Base-by-base conservation (phyloP, 2,797 vertebrate genomes). In the Pyrocephalus nanus region DNA sequence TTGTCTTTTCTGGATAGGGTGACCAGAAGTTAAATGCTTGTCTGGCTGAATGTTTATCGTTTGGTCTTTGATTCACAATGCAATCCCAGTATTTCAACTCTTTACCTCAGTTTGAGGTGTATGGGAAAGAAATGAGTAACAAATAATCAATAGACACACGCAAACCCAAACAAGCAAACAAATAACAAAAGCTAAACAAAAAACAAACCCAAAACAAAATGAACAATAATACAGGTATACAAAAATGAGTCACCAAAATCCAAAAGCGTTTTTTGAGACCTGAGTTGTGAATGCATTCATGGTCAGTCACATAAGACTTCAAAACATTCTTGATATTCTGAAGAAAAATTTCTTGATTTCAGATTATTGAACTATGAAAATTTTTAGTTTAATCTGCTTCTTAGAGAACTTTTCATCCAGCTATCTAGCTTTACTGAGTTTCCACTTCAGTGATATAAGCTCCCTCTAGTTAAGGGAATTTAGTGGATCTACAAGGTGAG, bases 381-480 rank as follows among this genome's bases (percentile, higher is more conserved):
- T 80, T 67, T 67, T 36, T 50, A 29, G 75, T 81, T 85, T 65
- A 85, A 78, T 67, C 13, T 26, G 20, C n/a, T 92, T 64, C 11
- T 70, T 54, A 58, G 23, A 74, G 55, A 62, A 86, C 3, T 60
- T 72, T 79, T 77, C 23, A 58, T 82, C 23, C 34, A 13, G 8
- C 91, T 91, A 92, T 45, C 38, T 70, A 40, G 10, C 40, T 64
- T 32, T 72, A 17, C 58, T 92, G 61, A 86, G 14, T 79, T 92
- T 83, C 22, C 19, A 38, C 64, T 92, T 92, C 22, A 42, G 23
- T 87, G 51, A 38, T 72, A 73, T 42, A 82, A 92, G 8, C 42
- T 69, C 15, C 36, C 5, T 90, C 30, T 62, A 2, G 30, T 88
- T 70, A 32, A 73, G 73, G 21, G 36, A 83, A 60, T 80, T 76